Percentiles rank a stretch among this genome's conserved stretches.
phyloP scores from a whole-genome alignment of 2,113 vertebrate genomes.

The Cephalopholis sonnerati region DNA sequence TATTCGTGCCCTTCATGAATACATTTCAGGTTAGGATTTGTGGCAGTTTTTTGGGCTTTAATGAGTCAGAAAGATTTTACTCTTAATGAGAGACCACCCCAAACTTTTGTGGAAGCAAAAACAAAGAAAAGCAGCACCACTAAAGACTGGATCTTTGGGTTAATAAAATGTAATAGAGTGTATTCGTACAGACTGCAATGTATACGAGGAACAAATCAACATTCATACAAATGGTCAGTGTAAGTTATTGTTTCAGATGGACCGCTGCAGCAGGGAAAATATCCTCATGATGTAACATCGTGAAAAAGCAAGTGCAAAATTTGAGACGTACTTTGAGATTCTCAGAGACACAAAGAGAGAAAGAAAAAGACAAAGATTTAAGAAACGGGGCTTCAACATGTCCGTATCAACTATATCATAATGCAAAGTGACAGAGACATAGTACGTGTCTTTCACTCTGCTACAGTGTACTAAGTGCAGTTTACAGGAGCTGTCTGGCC shows the following conservation, averaged over 20 bases:
- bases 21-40: neutral
- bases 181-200: neutral
- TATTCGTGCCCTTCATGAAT: neutral
- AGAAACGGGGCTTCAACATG: neutral
- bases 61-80: neutral
- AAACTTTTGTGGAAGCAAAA: neutral
- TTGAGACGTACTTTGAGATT: too few relatives aligned
- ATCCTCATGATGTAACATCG: neutral
- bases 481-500: constrained; percentile 1
- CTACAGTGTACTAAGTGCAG: neutral
- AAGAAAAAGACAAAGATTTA: neutral
- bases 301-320: neutral
- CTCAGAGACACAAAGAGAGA: too few relatives aligned
- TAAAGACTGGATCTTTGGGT: neutral
- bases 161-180: neutral
- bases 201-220: neutral
- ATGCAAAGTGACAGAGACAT: neutral
- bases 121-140: neutral
- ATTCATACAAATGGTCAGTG: neutral
- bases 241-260: constrained; percentile 15
- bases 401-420: neutral
- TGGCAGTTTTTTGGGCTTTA: neutral
- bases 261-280: neutral
- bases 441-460: neutral
- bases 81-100: neutral